A percentile compares a stretch with the other conserved stretches of the same genome.
Conservation (phyloP, 37 sponge, comb jelly and placozoan genomes). For the Mnemiopsis leidyi region DNA sequence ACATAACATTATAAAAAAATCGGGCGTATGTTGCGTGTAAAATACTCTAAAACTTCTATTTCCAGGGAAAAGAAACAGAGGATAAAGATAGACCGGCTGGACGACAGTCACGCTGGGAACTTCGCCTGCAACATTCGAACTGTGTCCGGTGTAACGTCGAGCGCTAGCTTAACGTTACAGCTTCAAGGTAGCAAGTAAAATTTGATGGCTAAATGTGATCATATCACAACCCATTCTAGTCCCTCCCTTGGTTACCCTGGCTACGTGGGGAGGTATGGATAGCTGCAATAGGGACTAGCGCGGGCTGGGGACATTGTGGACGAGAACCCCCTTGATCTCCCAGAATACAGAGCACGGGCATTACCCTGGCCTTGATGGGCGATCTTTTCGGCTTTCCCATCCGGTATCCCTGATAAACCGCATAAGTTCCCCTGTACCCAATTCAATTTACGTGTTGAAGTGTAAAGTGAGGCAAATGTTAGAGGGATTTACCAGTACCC, state of each 20-base stretch:
- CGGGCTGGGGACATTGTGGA: background rate
- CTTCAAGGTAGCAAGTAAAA: constrained; percentile 63
- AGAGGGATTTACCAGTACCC: no score
- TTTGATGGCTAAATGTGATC: constrained; percentile 65
- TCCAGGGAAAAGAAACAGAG: background rate
- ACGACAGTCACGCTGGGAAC: background rate
- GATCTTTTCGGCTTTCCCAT: no score
- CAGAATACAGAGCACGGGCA: no score
- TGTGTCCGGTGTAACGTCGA: background rate
- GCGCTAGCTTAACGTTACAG: background rate
- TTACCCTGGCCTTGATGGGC: no score
- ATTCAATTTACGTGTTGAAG: no score
- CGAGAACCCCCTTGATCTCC: no score
- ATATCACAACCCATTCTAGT: constrained; percentile 13
- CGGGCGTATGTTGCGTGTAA: no score
- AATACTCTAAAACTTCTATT: no score
- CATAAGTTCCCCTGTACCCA: no score
- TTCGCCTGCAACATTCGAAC: constrained; percentile 24
- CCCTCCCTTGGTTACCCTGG: background rate
- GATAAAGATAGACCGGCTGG: background rate
- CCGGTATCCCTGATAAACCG: no score
- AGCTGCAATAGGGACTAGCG: constrained; percentile 10
- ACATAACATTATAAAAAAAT: no score
- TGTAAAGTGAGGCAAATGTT: no score
- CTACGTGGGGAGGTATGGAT: background rate